phyloP scores from a whole-genome alignment of 2,888 invertebrate genomes.

The Erebia epiphron region DNA sequence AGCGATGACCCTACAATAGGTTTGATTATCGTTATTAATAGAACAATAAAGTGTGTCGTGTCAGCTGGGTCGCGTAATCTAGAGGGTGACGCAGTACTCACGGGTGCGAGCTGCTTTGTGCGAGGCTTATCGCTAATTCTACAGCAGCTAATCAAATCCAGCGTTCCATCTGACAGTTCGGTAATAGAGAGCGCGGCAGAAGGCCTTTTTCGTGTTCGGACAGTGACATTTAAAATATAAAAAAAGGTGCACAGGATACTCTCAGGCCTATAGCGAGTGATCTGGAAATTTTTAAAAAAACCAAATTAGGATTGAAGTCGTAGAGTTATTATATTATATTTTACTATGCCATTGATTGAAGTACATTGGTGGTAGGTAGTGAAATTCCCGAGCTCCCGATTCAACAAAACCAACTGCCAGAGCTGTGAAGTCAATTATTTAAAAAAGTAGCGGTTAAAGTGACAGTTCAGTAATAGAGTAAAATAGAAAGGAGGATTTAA shows the following conservation, averaged over 20 bases:
- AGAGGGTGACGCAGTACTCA: constrained; percentile 55
- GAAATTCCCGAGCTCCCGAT: too few species aligned
- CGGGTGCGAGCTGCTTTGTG: constrained; percentile 44
- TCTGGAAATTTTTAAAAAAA: too few species aligned
- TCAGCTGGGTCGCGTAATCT: constrained; percentile 68
- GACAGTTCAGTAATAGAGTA: too few species aligned
- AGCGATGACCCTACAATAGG: constrained; percentile 61
- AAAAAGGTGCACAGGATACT: too few species aligned
- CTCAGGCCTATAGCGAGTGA: too few species aligned
- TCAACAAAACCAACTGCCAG: too few species aligned
- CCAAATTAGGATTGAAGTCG: too few species aligned
- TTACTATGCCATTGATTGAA: too few species aligned
- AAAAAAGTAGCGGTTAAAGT: too few species aligned
- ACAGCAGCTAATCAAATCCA: constrained; percentile 12
- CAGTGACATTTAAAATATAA: neutral
- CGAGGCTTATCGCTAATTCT: constrained; percentile 7
- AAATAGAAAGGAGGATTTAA: neutral
- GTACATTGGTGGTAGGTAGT: too few species aligned
- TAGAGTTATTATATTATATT: too few species aligned
- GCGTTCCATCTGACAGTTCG: constrained; percentile 17
- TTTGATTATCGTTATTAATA: constrained; percentile 68
- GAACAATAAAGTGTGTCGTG: constrained; percentile 73
- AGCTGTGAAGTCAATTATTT: too few species aligned
- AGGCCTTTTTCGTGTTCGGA: neutral
- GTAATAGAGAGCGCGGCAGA: neutral